These are phyloP conservation scores for Drosophila azteca DNA, from an alignment of 1,140 invertebrate genomes.

Conservation along the genomic window DNA sequence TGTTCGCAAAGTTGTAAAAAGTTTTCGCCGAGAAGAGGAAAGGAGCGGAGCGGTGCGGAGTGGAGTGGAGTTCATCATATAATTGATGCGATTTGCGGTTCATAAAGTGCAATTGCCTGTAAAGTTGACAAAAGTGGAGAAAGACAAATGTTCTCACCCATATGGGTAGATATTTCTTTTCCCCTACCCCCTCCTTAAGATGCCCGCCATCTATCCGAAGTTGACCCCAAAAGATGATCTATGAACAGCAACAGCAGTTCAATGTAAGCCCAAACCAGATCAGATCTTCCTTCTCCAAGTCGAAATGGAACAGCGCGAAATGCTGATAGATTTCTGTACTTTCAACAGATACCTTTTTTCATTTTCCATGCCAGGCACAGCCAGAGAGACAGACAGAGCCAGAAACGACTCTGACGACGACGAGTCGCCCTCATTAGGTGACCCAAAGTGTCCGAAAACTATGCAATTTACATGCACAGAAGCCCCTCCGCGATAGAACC, in stretches of 20 bases:
- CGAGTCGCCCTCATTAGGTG: constrained; percentile 73
- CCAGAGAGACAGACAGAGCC: neutral
- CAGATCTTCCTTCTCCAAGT: constrained; percentile 26
- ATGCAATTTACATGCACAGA: constrained; percentile 79
- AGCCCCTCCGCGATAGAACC: constrained; percentile 61
- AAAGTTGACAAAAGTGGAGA: constrained; percentile 35
- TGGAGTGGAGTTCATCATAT: constrained; percentile 64
- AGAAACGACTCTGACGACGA: constrained; percentile 30
- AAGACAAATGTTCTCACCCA: constrained; percentile 30
- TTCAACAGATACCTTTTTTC: constrained; percentile 13
- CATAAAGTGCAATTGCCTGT: constrained; percentile 79
- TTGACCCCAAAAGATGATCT: neutral
- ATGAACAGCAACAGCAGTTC: neutral
- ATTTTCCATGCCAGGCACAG: constrained; percentile 60
- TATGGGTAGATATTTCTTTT: constrained; percentile 37
- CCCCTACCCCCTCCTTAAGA: neutral
- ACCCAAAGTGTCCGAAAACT: constrained; percentile 77
- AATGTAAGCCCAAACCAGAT: neutral
- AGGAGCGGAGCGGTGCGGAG: too few species aligned
- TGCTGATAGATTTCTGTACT: constrained; percentile 18
- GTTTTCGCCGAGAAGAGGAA: constrained; percentile 22
- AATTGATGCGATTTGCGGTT: constrained; percentile 79
- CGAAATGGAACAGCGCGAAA: constrained; percentile 42
- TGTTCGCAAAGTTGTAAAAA: constrained; percentile 62
- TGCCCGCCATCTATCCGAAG: neutral